phyloP scores from a whole-genome alignment of 2,888 invertebrate species.

The Nephrotoma guestfalica region DNA sequence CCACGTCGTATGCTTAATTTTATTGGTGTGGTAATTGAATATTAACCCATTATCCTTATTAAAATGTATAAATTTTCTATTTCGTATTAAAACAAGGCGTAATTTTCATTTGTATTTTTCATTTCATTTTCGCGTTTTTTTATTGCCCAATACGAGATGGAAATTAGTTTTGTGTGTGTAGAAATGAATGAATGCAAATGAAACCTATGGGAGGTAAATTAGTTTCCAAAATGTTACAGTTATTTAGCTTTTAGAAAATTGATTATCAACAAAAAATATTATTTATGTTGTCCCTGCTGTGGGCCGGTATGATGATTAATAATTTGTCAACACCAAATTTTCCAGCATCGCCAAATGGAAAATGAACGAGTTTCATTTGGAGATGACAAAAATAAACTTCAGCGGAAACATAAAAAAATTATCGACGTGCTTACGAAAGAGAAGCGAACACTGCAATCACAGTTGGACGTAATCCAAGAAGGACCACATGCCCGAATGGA shows the following conservation, averaged over 20 bases:
- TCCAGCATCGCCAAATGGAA: conserved; percentile 17
- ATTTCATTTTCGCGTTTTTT: not conserved
- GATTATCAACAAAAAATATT: not conserved
- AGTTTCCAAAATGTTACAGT: not conserved
- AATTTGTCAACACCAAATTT: not conserved
- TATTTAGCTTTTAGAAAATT: not conserved
- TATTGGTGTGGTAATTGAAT: not conserved
- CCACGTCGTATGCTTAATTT: not conserved
- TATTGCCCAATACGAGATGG: not conserved
- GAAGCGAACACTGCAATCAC: conserved; percentile 22
- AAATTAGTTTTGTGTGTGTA: not conserved
- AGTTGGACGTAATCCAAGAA: conserved; percentile 23
- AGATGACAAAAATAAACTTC: conserved; percentile 25
- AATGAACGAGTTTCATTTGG: conserved; percentile 23
- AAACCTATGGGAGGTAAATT: not conserved
- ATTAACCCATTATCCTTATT: not conserved
- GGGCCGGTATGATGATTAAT: not conserved
- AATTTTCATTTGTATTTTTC: not conserved
- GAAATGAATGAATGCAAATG: not conserved
- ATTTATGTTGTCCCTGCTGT: not conserved
- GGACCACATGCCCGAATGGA: conserved; percentile 27
- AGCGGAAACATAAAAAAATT: conserved; percentile 28
- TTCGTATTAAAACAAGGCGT: not conserved
- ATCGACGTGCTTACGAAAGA: conserved; percentile 26
- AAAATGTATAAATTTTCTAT: not conserved